phyloP scores from a whole-genome alignment of 2,113 vertebrate species.

The Tamias sibiricus region DNA sequence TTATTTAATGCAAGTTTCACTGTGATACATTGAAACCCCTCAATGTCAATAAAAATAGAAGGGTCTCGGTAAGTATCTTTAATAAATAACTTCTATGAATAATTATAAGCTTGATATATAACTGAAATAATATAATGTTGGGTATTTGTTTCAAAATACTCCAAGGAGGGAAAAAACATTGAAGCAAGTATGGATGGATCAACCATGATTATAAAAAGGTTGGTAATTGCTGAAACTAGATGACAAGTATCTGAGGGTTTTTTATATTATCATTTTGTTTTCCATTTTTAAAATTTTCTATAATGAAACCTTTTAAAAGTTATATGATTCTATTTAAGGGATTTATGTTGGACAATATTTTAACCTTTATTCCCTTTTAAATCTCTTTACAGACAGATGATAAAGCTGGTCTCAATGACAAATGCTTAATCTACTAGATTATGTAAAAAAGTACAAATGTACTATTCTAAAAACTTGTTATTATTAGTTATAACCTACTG shows the following conservation, averaged over 20 bases:
- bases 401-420: neutral
- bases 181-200: neutral
- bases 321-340: neutral
- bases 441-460: constrained; percentile 25
- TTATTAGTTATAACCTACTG: constrained; percentile 5
- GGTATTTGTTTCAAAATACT: constrained; percentile 29
- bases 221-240: neutral
- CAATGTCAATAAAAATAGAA: constrained; percentile 8
- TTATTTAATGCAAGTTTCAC: constrained; percentile 12
- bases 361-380: constrained; percentile 38
- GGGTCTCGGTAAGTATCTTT: neutral
- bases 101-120: neutral
- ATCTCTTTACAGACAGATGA: neutral
- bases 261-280: neutral
- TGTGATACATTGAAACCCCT: neutral
- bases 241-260: neutral
- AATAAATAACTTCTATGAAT: neutral
- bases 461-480: constrained; percentile 35
- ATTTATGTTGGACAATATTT: neutral
- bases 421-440: constrained; percentile 21
- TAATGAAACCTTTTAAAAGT: constrained; percentile 27
- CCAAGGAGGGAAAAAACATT: neutral
- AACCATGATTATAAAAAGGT: neutral
- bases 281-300: neutral
- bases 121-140: constrained; percentile 13